Evolutionary conservation across 2,888 invertebrate species (phyloP).

Genomic region (Rhamphomyia laevipes): DNA sequence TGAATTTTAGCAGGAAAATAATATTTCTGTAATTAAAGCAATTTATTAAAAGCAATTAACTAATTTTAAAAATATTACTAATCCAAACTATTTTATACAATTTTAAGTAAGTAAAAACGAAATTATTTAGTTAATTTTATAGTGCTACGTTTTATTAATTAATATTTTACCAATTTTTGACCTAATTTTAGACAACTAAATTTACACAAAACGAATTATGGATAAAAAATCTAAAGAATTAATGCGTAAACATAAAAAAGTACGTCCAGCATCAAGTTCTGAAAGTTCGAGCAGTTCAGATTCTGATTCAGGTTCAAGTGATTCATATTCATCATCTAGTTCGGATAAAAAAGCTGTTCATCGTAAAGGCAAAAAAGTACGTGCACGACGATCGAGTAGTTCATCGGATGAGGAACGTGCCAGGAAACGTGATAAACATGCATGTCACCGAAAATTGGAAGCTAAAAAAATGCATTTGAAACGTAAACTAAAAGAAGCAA

Average conservation of each 20-base stretch:
- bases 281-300: slow-evolving; percentile 30
- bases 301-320: slow-evolving; percentile 29
- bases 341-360: slow-evolving; percentile 20
- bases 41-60: too few relatives aligned
- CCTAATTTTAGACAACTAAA: too few relatives aligned
- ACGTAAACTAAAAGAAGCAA: slow-evolving; percentile 33
- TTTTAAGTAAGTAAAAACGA: too few relatives aligned
- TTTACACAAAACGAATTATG: slow-evolving; percentile 18
- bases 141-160: too few relatives aligned
- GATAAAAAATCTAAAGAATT: slow-evolving; percentile 35
- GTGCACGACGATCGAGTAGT: slow-evolving; percentile 41
- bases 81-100: too few relatives aligned
- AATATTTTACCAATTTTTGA: too few relatives aligned
- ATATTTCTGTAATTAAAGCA: too few relatives aligned
- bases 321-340: slow-evolving; percentile 29
- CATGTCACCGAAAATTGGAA: slow-evolving; percentile 33
- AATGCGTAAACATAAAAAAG: slow-evolving; percentile 32
- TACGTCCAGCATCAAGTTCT: slow-evolving; percentile 30
- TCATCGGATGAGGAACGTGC: slow-evolving; percentile 47
- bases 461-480: slow-evolving; percentile 35
- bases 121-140: too few relatives aligned
- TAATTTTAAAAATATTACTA: too few relatives aligned
- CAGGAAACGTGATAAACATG: slow-evolving; percentile 33
- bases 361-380: slow-evolving; percentile 2
- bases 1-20: too few relatives aligned